Evolutionary conservation across 2,797 vertebrate genomes (phyloP).

Genomic region (Mico argentatus): DNA sequence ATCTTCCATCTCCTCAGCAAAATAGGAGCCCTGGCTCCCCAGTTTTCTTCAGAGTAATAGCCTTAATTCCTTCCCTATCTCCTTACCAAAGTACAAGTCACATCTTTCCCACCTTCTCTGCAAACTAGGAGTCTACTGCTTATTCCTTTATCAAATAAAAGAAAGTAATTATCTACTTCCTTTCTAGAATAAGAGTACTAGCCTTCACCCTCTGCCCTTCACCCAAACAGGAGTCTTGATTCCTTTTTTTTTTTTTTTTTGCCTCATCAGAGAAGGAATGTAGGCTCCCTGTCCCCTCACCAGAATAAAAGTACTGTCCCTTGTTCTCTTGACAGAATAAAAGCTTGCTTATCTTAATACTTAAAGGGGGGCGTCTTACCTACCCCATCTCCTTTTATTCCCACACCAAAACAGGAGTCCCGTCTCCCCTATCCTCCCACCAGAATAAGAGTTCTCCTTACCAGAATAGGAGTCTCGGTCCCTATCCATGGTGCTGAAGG

Average conservation of each 20-base stretch:
- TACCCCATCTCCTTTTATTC: not conserved
- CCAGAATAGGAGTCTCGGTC: constrained; percentile 92
- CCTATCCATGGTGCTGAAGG: constrained; percentile 93
- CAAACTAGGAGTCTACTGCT: not conserved
- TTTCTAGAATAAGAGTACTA: not conserved
- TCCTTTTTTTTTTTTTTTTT: not conserved
- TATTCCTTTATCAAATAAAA: not conserved
- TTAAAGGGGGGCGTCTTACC: constrained; percentile 83
- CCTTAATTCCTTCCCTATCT: constrained; percentile 26
- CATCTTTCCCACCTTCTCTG: not conserved
- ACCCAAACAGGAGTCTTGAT: not conserved
- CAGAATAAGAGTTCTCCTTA: constrained; percentile 67
- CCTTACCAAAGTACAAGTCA: constrained; percentile 28
- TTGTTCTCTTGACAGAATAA: not conserved
- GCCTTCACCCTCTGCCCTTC: not conserved
- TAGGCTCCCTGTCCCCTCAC: not conserved
- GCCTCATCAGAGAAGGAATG: not conserved
- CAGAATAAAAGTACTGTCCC: constrained; percentile 28
- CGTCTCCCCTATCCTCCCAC: not conserved
- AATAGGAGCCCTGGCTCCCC: not conserved
- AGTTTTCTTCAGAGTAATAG: constrained; percentile 21
- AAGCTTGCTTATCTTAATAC: not conserved
- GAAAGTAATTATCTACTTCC: not conserved
- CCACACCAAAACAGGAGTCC: not conserved
- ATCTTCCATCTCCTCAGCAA: not conserved